phyloP scores from a whole-genome alignment of 2,113 vertebrate species.

The Clarias batrachus region DNA sequence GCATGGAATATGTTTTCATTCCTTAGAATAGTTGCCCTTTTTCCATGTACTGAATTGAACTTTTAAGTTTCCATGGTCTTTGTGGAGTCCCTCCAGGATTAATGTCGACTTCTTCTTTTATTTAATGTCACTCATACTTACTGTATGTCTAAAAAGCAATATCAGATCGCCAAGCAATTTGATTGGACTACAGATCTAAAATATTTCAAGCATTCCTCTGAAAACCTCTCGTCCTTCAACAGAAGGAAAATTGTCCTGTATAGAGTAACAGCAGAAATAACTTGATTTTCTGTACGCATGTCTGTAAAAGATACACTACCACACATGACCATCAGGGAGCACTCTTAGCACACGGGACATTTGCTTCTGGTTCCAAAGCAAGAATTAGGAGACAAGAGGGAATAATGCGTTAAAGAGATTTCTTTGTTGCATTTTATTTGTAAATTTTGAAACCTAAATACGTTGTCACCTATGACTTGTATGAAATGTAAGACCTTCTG shows the following conservation, averaged over 20 bases:
- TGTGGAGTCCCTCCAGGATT: conserved; percentile 37
- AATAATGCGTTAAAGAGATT: conserved; percentile 29
- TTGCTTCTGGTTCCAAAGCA: not conserved
- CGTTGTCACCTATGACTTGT: not conserved
- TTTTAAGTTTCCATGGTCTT: conserved; percentile 21
- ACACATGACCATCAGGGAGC: conserved; percentile 49
- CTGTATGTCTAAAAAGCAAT: not conserved
- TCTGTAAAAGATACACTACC: conserved; percentile 5
- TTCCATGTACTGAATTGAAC: conserved; percentile 38
- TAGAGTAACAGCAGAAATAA: conserved; percentile 36
- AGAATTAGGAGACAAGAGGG: not conserved
- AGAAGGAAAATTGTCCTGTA: conserved; percentile 24
- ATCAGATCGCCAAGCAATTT: not conserved
- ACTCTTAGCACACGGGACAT: conserved; percentile 52
- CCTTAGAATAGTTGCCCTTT: conserved; percentile 36
- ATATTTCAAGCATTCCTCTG: conserved; percentile 15
- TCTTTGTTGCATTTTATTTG: conserved; percentile 33
- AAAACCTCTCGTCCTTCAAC: conserved; percentile 22
- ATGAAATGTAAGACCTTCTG: conserved; percentile 14
- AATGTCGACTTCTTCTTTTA: conserved; percentile 54
- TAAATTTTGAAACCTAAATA: conserved; percentile 17
- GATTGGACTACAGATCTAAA: not conserved
- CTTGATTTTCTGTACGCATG: not conserved
- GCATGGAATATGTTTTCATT: conserved; percentile 63
- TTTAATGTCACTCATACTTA: not conserved